phyloP scores from a whole-genome alignment of 2,888 invertebrate genomes.

The Priocnemis perturbator region DNA sequence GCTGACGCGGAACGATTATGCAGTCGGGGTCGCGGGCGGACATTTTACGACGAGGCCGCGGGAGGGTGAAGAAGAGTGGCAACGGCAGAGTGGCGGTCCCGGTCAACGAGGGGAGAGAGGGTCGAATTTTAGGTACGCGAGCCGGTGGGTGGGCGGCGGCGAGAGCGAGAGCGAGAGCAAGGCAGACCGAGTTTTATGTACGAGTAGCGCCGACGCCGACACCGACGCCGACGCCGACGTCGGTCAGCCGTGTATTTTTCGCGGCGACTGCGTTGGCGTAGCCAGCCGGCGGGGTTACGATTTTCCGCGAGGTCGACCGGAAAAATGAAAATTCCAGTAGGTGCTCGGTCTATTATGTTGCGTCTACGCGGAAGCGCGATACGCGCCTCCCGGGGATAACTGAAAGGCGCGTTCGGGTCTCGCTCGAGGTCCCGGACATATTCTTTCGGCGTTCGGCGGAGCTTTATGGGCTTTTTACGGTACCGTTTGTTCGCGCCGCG shows the following conservation, averaged over 20 bases:
- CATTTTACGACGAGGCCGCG: slow-evolving; percentile 6
- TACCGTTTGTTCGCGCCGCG: slow-evolving; percentile 40
- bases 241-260: slow-evolving; percentile 60
- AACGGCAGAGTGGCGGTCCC: too few relatives aligned
- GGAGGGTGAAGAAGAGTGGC: background rate
- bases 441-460: slow-evolving; percentile 42
- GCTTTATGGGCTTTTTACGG: slow-evolving; percentile 58
- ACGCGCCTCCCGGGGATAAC: slow-evolving; percentile 36
- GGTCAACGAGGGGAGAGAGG: background rate
- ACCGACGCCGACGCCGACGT: slow-evolving; percentile 49
- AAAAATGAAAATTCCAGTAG: slow-evolving; percentile 69
- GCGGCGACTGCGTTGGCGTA: slow-evolving; percentile 17
- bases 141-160: slow-evolving; percentile 1
- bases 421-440: slow-evolving; percentile 47
- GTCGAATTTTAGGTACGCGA: slow-evolving; percentile 9
- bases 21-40: background rate
- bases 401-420: slow-evolving; percentile 55
- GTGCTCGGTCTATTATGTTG: slow-evolving; percentile 61
- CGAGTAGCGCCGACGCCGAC: slow-evolving; percentile 5
- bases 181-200: slow-evolving; percentile 26
- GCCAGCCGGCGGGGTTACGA: slow-evolving; percentile 53
- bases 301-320: slow-evolving; percentile 67
- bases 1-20: slow-evolving; percentile 18
- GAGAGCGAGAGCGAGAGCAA: background rate
- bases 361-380: slow-evolving; percentile 48